Conservation (phyloP, 1,140 invertebrate genomes). For the Pseudomyrmex flavicornis region DNA sequence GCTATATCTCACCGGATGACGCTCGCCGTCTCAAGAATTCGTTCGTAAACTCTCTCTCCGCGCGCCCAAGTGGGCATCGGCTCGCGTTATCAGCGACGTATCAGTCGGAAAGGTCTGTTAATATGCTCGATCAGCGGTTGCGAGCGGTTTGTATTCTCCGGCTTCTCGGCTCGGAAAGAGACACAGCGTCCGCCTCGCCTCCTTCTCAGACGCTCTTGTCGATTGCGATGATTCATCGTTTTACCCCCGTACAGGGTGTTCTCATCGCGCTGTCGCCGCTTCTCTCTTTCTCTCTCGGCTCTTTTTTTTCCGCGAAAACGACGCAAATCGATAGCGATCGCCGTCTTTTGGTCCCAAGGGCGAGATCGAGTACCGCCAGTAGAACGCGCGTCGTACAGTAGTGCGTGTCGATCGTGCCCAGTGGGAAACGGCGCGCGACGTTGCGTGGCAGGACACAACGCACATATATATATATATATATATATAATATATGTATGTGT, state of each 20-base stretch:
- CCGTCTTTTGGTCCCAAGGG: constrained; percentile 22
- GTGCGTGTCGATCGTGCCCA: constrained; percentile 26
- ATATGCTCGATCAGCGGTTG: constrained; percentile 38
- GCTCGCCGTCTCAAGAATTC: constrained; percentile 76
- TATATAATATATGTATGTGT: constrained; percentile 5
- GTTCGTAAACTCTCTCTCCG: constrained; percentile 74
- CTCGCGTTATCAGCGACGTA: not conserved
- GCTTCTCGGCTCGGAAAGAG: constrained; percentile 61
- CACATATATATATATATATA: constrained; percentile 45
- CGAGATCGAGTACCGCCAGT: constrained; percentile 26
- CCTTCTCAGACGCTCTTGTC: constrained; percentile 19
- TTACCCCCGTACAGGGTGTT: constrained; percentile 38
- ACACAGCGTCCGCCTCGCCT: constrained; percentile 58
- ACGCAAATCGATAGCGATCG: constrained; percentile 46
- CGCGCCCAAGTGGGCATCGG: constrained; percentile 27
- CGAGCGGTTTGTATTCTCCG: constrained; percentile 29
- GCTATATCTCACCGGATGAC: constrained; percentile 71
- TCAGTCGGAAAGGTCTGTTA: constrained; percentile 24
- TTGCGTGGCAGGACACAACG: constrained; percentile 66
- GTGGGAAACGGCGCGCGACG: constrained; percentile 64
- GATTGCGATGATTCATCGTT: constrained; percentile 55
- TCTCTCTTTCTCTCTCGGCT: not conserved
- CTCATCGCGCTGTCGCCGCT: constrained; percentile 25
- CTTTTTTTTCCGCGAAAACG: constrained; percentile 41
- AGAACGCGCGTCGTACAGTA: not conserved